Evolutionary conservation across 2,888 invertebrate genomes (phyloP).

Genomic region (Pristionchus exspectatus): DNA sequence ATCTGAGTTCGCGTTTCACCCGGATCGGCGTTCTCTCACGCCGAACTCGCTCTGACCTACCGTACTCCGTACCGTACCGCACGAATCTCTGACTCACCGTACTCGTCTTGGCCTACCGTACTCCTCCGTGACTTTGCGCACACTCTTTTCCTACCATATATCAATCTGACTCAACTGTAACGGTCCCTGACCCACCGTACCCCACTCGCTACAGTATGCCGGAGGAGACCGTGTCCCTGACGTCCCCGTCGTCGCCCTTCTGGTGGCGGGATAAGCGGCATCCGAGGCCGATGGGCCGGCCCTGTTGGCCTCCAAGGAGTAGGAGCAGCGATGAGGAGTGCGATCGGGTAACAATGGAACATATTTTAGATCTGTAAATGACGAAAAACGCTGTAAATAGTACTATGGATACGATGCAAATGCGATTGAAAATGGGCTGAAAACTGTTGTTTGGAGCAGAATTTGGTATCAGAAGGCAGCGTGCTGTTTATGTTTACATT

Average conservation of each 20-base stretch:
- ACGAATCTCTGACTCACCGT: too few relatives aligned
- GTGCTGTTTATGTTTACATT: too few relatives aligned
- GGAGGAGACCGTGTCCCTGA: neutral
- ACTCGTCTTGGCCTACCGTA: neutral
- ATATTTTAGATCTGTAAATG: too few relatives aligned
- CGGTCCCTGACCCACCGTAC: neutral
- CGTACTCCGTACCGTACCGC: neutral
- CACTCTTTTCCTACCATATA: too few relatives aligned
- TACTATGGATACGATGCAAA: too few relatives aligned
- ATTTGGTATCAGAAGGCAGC: too few relatives aligned
- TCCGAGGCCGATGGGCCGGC: conserved; percentile 59
- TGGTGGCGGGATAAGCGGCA: conserved; percentile 70
- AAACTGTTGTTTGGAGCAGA: too few relatives aligned
- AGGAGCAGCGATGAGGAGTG: conserved; percentile 40
- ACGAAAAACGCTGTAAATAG: too few relatives aligned
- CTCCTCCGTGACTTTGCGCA: too few relatives aligned
- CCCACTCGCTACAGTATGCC: conserved; percentile 55
- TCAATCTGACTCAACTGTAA: neutral
- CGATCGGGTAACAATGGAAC: conserved; percentile 12
- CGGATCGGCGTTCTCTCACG: neutral
- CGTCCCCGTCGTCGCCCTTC: conserved; percentile 57
- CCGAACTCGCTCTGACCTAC: neutral
- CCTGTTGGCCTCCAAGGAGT: conserved; percentile 61
- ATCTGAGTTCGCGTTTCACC: neutral
- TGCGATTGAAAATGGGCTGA: too few relatives aligned